Conservation (phyloP, 2,113 vertebrate species). For the Pardalotus punctatus region DNA sequence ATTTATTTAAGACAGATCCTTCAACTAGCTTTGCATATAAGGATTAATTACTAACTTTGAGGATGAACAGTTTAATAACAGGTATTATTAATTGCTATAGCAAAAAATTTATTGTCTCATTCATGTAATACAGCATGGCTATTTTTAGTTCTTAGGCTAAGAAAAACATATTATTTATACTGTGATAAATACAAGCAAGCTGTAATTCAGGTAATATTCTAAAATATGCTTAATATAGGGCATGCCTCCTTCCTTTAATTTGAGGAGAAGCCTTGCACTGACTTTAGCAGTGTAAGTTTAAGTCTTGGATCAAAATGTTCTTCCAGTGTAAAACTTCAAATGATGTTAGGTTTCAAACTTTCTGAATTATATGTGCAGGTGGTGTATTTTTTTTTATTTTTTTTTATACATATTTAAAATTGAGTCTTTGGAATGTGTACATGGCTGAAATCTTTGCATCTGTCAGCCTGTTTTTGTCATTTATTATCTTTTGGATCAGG, state of each 20-base stretch:
- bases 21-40: not conserved
- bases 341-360: not conserved
- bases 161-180: not conserved
- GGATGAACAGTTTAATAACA: slow-evolving; percentile 5
- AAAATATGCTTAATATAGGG: not conserved
- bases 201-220: not conserved
- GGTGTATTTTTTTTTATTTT: not conserved
- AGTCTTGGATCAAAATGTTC: not conserved
- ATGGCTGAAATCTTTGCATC: not conserved
- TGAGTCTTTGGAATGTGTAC: not conserved
- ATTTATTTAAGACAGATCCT: not conserved
- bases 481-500: not conserved
- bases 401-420: not conserved
- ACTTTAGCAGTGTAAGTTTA: not conserved
- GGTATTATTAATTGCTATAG: not conserved
- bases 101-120: not conserved
- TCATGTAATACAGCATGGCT: not conserved
- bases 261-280: not conserved
- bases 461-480: not conserved
- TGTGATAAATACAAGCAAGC: not conserved
- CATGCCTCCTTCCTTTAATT: not conserved
- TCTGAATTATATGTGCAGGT: not conserved
- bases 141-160: not conserved
- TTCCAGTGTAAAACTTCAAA: not conserved
- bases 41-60: slow-evolving; percentile 25